Percentiles rank a stretch among this genome's conserved stretches.
Evolutionary conservation across 1,140 invertebrate species (phyloP).

Genomic region (Belonocnema kinseyi): DNA sequence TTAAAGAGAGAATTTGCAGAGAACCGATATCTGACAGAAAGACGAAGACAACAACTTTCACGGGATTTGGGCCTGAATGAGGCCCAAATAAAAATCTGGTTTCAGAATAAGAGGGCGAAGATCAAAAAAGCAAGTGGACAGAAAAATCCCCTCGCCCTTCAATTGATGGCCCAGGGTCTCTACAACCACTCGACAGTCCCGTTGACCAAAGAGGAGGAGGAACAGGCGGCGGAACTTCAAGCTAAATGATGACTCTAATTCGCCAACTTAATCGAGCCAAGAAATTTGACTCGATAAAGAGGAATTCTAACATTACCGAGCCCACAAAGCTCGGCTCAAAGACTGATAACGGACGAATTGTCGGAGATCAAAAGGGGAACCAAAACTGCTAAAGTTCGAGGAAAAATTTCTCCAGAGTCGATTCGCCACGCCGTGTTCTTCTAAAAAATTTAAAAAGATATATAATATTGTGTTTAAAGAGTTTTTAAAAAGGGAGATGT

Average conservation of each 20-base stretch:
- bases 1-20: conserved; percentile 96
- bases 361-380: conserved; percentile 21
- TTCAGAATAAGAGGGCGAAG: conserved; percentile 99
- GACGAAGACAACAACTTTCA: conserved; percentile 93
- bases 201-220: conserved; percentile 89
- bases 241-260: conserved; percentile 65
- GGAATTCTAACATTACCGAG: conserved; percentile 27
- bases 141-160: conserved; percentile 92
- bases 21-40: conserved; percentile 96
- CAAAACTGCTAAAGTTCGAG: conserved; percentile 8
- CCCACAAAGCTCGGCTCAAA: conserved; percentile 9
- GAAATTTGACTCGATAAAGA: conserved; percentile 26
- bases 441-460: background rate
- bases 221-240: conserved; percentile 76
- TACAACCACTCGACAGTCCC: conserved; percentile 94
- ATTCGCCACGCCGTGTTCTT: background rate
- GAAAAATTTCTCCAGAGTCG: background rate
- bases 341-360: conserved; percentile 25
- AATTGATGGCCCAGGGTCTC: conserved; percentile 95
- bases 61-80: conserved; percentile 95
- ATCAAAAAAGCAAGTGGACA: conserved; percentile 96
- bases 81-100: conserved; percentile 99
- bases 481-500: background rate
- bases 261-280: conserved; percentile 38
- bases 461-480: conserved; percentile 1